Evolutionary conservation across 2,113 vertebrate genomes (phyloP), one percentile per base, ranked within the genome.

Genomic region (Rana temporaria): DNA sequence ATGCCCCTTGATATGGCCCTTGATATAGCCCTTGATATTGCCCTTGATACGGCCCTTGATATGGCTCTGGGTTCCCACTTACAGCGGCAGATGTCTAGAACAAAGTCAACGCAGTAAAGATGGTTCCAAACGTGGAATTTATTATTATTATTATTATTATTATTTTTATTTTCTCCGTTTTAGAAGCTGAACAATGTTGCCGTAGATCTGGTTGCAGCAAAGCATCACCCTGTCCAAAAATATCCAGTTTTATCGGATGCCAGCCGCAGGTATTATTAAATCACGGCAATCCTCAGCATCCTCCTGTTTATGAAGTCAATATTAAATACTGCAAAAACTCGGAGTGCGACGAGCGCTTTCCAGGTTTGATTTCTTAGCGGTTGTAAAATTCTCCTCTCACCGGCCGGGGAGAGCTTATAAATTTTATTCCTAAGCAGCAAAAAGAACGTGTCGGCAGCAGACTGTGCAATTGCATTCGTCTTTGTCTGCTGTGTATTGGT

Each of bases 261-360:
- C 72, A n/a, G 30, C 72, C 6, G 7, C 19, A 56, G 3, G 17
- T 56, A n/a, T 22, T 42, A 60, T 22, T 60, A 62, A 60, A 75
- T 75, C 26, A 34, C 12, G 32, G 18, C n/a, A 20, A 63, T 60
- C 63, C 6, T 5, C 59, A 9, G 32, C 30, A 62, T 7, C 4
- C 32, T 3, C 5, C 7, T 42, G n/a, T 77, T 77, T 77, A 77
- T 48, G 11, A 59, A 59, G 24, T 63, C 74, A 34, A 30, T 64
- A 77, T 62, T 77, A 77, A 77, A 64, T 52, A 30, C 74, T 64
- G 74, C 34, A 64, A 63, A 77, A 63, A 16, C 64, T 24, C 24
- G 4, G 66, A 5, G 15, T 16, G n/a, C n/a, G n/a, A n/a, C n/a
- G 17, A 77, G n/a, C 2, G 57, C 15, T 53, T 64, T 11, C n/a